Evolutionary conservation across 2,888 invertebrate genomes (phyloP).

Genomic region (Eupithecia inturbata): DNA sequence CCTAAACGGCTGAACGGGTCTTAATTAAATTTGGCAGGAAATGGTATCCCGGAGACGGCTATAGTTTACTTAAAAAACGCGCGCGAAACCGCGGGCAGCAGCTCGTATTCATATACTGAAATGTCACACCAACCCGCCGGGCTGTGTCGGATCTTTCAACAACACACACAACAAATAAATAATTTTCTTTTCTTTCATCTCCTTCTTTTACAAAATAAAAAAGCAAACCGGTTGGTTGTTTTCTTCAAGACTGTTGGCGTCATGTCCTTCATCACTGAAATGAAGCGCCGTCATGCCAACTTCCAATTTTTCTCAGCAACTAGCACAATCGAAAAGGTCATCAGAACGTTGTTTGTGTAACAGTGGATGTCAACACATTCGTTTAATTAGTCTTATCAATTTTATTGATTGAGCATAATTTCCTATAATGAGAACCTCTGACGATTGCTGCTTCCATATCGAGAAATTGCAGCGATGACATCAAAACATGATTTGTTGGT

Average conservation of each 20-base stretch:
- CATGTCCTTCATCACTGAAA: neutral
- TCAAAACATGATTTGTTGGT: conserved; percentile 7
- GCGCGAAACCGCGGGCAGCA: too few species aligned
- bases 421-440: conserved; percentile 12
- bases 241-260: neutral
- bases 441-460: neutral
- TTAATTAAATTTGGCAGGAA: too few species aligned
- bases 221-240: neutral
- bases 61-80: too few species aligned
- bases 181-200: too few species aligned
- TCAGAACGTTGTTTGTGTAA: conserved; percentile 31
- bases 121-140: too few species aligned
- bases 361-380: conserved; percentile 26
- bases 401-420: conserved; percentile 28
- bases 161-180: neutral
- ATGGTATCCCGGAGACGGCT: too few species aligned
- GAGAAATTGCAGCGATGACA: conserved; percentile 11
- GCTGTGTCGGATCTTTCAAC: too few species aligned
- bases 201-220: neutral
- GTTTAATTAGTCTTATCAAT: conserved; percentile 19
- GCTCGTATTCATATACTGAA: too few species aligned
- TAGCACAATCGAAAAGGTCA: conserved; percentile 38
- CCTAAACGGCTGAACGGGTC: too few species aligned
- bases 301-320: conserved; percentile 27
- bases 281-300: conserved; percentile 6